Evolutionary conservation across 2,888 invertebrate genomes (phyloP).

Genomic region (Morpho helenor): DNA sequence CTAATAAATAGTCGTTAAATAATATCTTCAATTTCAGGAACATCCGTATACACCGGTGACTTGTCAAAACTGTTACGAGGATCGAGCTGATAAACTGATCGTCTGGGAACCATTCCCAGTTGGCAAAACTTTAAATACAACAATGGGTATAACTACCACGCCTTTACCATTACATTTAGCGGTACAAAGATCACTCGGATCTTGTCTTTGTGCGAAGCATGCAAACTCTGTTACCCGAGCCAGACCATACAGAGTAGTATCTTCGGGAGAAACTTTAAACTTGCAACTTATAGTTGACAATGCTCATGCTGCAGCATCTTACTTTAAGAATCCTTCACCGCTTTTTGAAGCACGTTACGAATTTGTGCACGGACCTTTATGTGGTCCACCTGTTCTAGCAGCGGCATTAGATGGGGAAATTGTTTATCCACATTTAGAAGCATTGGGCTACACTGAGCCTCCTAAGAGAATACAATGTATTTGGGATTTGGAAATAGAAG

Average conservation of each 20-base stretch:
- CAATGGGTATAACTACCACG: constrained; percentile 58
- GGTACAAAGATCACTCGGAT: constrained; percentile 83
- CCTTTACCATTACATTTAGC: constrained; percentile 80
- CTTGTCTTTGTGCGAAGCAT: constrained; percentile 85
- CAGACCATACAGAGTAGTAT: constrained; percentile 83
- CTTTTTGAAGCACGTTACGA: constrained; percentile 93
- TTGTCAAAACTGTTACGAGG: constrained; percentile 92
- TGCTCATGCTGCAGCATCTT: constrained; percentile 90
- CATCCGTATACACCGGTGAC: constrained; percentile 88
- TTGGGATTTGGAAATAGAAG: constrained; percentile 90
- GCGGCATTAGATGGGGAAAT: constrained; percentile 91
- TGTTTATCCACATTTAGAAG: constrained; percentile 92
- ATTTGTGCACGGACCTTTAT: constrained; percentile 93
- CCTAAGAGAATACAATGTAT: constrained; percentile 87
- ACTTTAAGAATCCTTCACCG: constrained; percentile 91
- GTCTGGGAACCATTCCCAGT: constrained; percentile 85
- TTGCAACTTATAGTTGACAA: constrained; percentile 91
- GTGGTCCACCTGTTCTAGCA: constrained; percentile 89
- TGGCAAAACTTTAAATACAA: constrained; percentile 47
- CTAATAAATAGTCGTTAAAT: not conserved
- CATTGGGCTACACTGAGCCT: constrained; percentile 83
- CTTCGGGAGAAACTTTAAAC: constrained; percentile 89
- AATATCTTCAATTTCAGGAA: constrained; percentile 68
- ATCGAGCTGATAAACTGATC: constrained; percentile 90
- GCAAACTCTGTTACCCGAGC: constrained; percentile 78